Percentiles rank a stretch among this genome's conserved stretches.
phyloP scores from a whole-genome alignment of 2,113 vertebrate species.

The Myanophis thanlyinensis region DNA sequence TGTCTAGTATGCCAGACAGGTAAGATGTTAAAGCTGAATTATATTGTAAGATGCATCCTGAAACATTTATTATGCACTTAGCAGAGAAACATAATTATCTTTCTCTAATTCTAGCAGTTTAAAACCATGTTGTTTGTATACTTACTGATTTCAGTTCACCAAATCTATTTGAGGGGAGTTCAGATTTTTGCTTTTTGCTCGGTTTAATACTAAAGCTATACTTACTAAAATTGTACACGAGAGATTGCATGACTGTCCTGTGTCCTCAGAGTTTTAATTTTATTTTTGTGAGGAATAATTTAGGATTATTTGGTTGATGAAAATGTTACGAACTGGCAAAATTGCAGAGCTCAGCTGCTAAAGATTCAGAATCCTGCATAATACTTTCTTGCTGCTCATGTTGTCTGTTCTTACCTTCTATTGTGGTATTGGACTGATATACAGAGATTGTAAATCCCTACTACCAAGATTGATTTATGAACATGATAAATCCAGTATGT shows the following conservation, averaged over 20 bases:
- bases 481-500: neutral
- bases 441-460: neutral
- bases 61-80: slow-evolving; percentile 59
- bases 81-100: slow-evolving; percentile 32
- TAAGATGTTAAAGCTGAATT: slow-evolving; percentile 66
- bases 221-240: neutral
- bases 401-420: neutral
- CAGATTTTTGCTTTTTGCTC: neutral
- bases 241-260: neutral
- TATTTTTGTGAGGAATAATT: neutral
- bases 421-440: neutral
- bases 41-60: slow-evolving; percentile 61
- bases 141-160: neutral
- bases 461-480: neutral
- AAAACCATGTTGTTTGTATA: slow-evolving; percentile 24
- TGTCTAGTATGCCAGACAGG: slow-evolving; percentile 61
- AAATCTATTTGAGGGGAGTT: neutral
- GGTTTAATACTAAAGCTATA: neutral
- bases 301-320: neutral
- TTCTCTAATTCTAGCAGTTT: slow-evolving; percentile 1
- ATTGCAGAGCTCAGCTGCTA: neutral
- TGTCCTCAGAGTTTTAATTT: slow-evolving; percentile 1
- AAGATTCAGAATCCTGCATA: neutral
- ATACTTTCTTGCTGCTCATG: neutral
- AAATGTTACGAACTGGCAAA: neutral